Evolutionary conservation across 2,888 invertebrate genomes (phyloP).

Genomic region (Reticulitermes lucifugus): DNA sequence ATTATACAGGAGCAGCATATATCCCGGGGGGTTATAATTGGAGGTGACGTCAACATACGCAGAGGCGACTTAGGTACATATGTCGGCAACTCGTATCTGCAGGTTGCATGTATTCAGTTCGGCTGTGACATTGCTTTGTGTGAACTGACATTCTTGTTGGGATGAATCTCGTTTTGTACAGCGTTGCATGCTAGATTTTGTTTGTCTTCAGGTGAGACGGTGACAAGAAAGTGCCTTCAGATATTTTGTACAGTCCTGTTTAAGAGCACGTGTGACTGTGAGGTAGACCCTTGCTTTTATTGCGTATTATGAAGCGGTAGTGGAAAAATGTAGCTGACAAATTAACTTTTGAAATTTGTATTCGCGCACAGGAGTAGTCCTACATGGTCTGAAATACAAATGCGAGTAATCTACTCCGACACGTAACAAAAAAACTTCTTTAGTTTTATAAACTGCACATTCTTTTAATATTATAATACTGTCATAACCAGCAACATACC

Average conservation of each 20-base stretch:
- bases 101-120: no score
- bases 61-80: no score
- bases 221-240: no score
- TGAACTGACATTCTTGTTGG: no score
- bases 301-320: slow-evolving; percentile 9
- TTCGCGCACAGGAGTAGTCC: slow-evolving; percentile 1
- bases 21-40: no score
- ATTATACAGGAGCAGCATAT: no score
- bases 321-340: slow-evolving; percentile 48
- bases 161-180: no score
- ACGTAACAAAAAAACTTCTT: not conserved
- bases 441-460: not conserved
- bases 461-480: slow-evolving; percentile 1
- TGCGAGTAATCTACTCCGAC: not conserved
- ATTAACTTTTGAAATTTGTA: slow-evolving; percentile 52
- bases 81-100: no score
- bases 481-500: not conserved
- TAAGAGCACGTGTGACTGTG: not conserved
- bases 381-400: not conserved
- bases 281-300: slow-evolving; percentile 30
- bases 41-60: no score
- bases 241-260: not conserved
- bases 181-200: no score
- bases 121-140: no score
- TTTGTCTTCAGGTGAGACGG: no score